Conservation (phyloP, 2,113 vertebrate species). For the Dascyllus trimaculatus region DNA sequence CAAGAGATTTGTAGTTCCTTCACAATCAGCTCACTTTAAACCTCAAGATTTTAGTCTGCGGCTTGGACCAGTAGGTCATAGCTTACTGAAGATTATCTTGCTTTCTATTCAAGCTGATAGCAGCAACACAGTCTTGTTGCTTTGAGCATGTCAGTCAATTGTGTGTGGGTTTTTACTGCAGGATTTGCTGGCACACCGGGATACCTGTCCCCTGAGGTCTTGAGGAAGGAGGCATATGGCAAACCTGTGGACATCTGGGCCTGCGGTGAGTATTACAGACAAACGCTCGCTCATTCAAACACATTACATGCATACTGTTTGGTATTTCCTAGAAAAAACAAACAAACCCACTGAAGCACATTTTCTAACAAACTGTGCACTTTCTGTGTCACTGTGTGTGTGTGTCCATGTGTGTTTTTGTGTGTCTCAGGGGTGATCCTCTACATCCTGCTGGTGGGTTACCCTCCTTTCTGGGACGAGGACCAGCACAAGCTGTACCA, state of each 20-base stretch:
- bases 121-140: constrained; percentile 11
- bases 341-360: constrained; percentile 13
- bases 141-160: constrained; percentile 27
- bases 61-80: constrained; percentile 2
- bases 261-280: constrained; percentile 87
- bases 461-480: constrained; percentile 98
- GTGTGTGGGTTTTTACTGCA: constrained; percentile 59
- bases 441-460: constrained; percentile 97
- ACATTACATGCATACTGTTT: constrained; percentile 15
- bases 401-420: constrained; percentile 43
- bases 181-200: constrained; percentile 94
- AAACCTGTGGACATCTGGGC: constrained; percentile 99
- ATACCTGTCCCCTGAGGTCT: constrained; percentile 93
- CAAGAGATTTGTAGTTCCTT: background rate
- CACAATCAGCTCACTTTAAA: background rate
- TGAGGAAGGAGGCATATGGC: constrained; percentile 97
- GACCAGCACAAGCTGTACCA: constrained; percentile 99
- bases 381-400: constrained; percentile 31
- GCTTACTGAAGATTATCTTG: constrained; percentile 4
- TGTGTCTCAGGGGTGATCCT: constrained; percentile 93
- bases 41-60: constrained; percentile 1
- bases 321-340: constrained; percentile 24
- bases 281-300: constrained; percentile 18
- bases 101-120: constrained; percentile 3
- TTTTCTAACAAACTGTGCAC: constrained; percentile 17